phyloP scores from a whole-genome alignment of 1,140 invertebrate species.

The Drosophila nigromelanica region DNA sequence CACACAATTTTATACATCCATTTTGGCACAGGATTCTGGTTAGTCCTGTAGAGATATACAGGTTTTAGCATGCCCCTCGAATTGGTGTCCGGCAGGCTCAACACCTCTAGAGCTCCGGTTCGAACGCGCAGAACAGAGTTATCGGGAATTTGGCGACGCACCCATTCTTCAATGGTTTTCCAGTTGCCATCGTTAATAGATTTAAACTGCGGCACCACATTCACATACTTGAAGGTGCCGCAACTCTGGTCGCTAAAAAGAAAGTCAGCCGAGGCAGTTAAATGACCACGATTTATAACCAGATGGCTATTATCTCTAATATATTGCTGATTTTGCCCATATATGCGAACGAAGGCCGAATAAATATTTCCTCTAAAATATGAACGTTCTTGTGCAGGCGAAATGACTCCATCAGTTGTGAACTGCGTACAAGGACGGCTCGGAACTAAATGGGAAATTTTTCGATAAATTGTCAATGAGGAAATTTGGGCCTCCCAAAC shows the following conservation, averaged over 20 bases:
- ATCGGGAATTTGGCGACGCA: slow-evolving; percentile 5
- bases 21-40: slow-evolving; percentile 24
- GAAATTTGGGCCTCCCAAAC: not conserved
- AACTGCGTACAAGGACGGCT: not conserved
- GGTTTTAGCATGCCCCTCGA: not conserved
- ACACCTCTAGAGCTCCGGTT: slow-evolving; percentile 24
- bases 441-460: not conserved
- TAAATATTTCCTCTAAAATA: not conserved
- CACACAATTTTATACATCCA: slow-evolving; percentile 43
- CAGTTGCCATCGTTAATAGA: slow-evolving; percentile 37
- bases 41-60: slow-evolving; percentile 3
- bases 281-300: slow-evolving; percentile 37
- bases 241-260: slow-evolving; percentile 23
- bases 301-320: not conserved
- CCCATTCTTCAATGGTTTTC: slow-evolving; percentile 28
- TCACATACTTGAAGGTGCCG: slow-evolving; percentile 32
- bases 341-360: not conserved
- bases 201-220: slow-evolving; percentile 40
- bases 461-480: not conserved
- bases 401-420: slow-evolving; percentile 6
- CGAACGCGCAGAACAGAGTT: slow-evolving; percentile 14
- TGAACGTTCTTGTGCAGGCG: not conserved
- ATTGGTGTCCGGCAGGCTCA: not conserved
- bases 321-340: slow-evolving; percentile 15
- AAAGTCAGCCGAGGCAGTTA: slow-evolving; percentile 27